A percentile compares a stretch with the other conserved stretches of the same genome.
Conservation (phyloP, 2,113 vertebrate genomes). For the Eudorcas thomsonii region DNA sequence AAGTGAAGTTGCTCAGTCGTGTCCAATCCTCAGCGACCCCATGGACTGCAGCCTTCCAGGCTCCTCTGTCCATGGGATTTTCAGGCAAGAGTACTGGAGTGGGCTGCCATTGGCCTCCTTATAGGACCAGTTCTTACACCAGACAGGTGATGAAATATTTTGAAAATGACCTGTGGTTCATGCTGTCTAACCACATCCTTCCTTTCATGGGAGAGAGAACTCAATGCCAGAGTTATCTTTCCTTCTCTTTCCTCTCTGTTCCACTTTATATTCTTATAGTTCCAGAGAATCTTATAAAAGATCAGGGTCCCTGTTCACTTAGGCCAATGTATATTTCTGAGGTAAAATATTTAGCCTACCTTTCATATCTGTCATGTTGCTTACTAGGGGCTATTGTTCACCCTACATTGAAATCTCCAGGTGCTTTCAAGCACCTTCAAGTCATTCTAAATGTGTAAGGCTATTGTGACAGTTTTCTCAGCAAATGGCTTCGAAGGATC, state of each 20-base stretch:
- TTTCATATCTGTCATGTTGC: background rate
- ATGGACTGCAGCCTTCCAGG: too few species aligned
- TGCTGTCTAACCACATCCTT: background rate
- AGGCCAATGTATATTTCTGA: background rate
- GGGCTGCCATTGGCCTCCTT: background rate
- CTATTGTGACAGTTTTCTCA: background rate
- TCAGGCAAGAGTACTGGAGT: too few species aligned
- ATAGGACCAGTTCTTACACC: background rate
- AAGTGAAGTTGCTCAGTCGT: too few species aligned
- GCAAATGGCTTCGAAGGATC: background rate
- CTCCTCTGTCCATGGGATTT: too few species aligned
- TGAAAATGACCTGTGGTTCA: background rate
- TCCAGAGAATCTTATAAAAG: background rate
- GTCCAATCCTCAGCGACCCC: too few species aligned
- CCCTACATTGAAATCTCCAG: background rate
- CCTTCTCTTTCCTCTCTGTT: background rate
- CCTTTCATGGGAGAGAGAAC: background rate
- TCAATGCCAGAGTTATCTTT: background rate
- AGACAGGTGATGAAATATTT: background rate
- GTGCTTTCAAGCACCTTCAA: background rate
- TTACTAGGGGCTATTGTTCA: background rate
- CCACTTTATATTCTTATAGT: background rate
- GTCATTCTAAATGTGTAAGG: background rate
- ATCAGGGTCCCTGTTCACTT: background rate
- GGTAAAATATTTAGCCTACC: background rate